Conservation (phyloP, 2,113 vertebrate species). For the Anguilla rostrata region DNA sequence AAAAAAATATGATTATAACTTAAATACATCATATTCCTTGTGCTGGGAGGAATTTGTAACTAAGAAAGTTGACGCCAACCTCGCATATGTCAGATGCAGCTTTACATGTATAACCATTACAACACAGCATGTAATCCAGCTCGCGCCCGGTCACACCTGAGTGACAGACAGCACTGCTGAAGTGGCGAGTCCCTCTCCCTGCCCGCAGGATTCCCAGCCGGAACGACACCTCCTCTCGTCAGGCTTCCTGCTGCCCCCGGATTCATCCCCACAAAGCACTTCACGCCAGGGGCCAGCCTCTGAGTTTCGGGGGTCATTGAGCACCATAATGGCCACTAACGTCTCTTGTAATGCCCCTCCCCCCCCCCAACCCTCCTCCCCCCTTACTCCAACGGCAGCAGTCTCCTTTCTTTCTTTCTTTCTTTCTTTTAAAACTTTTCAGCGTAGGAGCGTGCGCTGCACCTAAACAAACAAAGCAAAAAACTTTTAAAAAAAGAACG, state of each 20-base stretch:
- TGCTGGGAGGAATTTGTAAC: background rate
- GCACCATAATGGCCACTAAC: background rate
- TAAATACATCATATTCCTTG: background rate
- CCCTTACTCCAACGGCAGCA: background rate
- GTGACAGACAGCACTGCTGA: background rate
- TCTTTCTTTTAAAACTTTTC: background rate
- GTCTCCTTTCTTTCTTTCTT: background rate
- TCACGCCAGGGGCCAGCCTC: slow-evolving; percentile 2
- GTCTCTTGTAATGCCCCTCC: background rate
- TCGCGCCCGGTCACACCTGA: background rate
- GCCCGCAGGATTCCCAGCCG: background rate
- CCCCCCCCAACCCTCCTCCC: background rate
- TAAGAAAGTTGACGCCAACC: background rate
- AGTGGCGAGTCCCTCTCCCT: background rate
- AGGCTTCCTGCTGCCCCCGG: background rate
- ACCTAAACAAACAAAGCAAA: no score
- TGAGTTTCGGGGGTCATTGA: background rate
- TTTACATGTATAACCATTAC: background rate
- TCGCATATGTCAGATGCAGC: background rate
- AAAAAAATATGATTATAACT: background rate
- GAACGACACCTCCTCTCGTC: background rate
- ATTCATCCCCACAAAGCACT: background rate
- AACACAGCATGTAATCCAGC: background rate
- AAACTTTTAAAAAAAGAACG: no score
- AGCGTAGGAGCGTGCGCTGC: background rate